Evolutionary conservation across 1,140 invertebrate genomes (phyloP).

Genomic region (Brevipalpus yothersi): DNA sequence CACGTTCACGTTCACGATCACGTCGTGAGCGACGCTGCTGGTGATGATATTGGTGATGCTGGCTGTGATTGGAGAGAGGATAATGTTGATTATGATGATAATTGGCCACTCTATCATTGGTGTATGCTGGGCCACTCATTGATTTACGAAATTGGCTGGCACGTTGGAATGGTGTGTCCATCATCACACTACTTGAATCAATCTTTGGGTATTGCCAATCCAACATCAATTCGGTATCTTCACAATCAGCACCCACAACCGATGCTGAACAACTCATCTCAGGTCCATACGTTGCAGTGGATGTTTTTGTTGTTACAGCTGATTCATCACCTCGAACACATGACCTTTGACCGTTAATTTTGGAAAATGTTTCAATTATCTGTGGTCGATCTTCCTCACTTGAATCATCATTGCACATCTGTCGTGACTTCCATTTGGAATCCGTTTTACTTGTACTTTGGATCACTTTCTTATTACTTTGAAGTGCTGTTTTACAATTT

Average conservation of each 20-base stretch:
- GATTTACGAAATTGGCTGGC: too few species aligned
- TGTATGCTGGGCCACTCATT: too few species aligned
- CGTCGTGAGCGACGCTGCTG: neutral
- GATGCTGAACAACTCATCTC: neutral
- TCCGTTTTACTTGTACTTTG: neutral
- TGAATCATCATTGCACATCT: neutral
- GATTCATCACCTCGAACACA: neutral
- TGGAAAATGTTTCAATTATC: conserved; percentile 1
- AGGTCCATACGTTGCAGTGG: neutral
- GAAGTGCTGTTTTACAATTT: neutral
- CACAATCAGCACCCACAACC: neutral
- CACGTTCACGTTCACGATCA: too few species aligned
- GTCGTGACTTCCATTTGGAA: neutral
- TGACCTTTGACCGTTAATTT: neutral
- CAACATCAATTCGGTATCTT: neutral
- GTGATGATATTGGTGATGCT: neutral
- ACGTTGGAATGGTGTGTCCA: too few species aligned
- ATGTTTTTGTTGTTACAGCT: neutral
- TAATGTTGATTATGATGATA: neutral
- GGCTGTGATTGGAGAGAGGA: neutral
- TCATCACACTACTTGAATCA: neutral
- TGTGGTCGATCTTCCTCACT: neutral
- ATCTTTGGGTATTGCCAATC: neutral
- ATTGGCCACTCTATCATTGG: neutral
- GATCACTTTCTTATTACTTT: neutral